phyloP scores from a whole-genome alignment of 2,797 vertebrate genomes.

The Thalassophryne amazonica region DNA sequence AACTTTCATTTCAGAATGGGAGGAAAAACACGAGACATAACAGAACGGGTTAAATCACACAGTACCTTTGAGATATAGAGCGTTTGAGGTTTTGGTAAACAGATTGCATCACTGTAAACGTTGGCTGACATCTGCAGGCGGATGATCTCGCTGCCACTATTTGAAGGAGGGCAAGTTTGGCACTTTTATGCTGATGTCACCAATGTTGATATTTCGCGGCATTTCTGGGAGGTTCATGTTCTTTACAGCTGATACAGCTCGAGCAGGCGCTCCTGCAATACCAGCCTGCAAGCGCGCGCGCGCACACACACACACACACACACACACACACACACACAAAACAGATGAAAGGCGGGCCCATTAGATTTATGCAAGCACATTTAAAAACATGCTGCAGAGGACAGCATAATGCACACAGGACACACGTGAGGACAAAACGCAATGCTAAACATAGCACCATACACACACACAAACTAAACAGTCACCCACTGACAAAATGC shows the following conservation, averaged over 20 bases:
- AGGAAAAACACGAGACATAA: slow-evolving; percentile 65
- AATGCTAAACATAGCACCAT: slow-evolving; percentile 45
- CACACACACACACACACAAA: slow-evolving; percentile 31
- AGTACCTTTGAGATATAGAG: slow-evolving; percentile 82
- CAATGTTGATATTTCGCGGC: slow-evolving; percentile 99
- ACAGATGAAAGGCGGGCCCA: slow-evolving; percentile 55
- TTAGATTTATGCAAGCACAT: slow-evolving; percentile 46
- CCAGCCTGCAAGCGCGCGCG: slow-evolving; percentile 86
- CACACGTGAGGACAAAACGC: slow-evolving; percentile 63
- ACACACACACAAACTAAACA: slow-evolving; percentile 49
- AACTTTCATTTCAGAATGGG: slow-evolving; percentile 66
- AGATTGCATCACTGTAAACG: slow-evolving; percentile 82
- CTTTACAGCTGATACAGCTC: slow-evolving; percentile 98
- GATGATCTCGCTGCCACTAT: slow-evolving; percentile 79
- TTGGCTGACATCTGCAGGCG: slow-evolving; percentile 80
- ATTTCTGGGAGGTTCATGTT: slow-evolving; percentile 99
- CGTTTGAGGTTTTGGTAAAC: slow-evolving; percentile 88
- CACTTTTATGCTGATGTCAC: slow-evolving; percentile 99
- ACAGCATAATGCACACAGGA: slow-evolving; percentile 51
- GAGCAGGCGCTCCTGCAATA: slow-evolving; percentile 97
- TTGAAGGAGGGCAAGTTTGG: slow-evolving; percentile 99
- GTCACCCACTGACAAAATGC: slow-evolving; percentile 73
- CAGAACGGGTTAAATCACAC: slow-evolving; percentile 66
- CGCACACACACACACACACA: slow-evolving; percentile 32
- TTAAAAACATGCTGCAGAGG: slow-evolving; percentile 25